Base-by-base conservation (phyloP, 2,113 vertebrate genomes). In the Epinephelus lanceolatus region DNA sequence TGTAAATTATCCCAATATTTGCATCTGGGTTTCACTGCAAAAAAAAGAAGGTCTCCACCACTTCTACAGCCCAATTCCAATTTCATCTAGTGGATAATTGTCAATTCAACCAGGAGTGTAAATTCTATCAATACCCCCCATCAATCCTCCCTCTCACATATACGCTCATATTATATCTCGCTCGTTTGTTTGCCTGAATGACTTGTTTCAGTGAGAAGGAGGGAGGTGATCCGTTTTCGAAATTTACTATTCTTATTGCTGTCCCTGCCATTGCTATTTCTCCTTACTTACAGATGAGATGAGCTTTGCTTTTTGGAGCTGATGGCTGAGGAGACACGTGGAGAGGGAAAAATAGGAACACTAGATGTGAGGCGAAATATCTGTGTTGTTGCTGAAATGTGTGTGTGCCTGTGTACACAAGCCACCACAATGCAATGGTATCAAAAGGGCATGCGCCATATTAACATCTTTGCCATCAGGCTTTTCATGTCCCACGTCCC, bases 1-100 rank as follows among this genome's bases (percentile, higher is more conserved):
- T 86, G 85, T 90, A 91, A 92, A 94, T 93, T 83, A 91, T 92
- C 61, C 77, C 65, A 91, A 91, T 91, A 92, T 91, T 93, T 93
- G 87, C 90, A 92, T 89, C 55, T 78, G 59, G 78, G 83, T 85
- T 89, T 90, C 71, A 78, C 74, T 77, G 85, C 79, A 23, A 71
- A 69, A 84, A 30, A 30, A 30, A 30, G 85, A 89, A 78, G 75
- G 76, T 80, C 85, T 63, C 68, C 60, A 67, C 19, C 77, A 88
- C 69, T 86, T 85, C 84, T 84, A 84, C 80, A 87, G 84, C 86
- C 85, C 91, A 84, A 93, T 92, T 91, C 75, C 86, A 91, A 66
- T 92, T 94, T 92, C 88, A 88, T 88, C 83, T 83, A 49, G 80
- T 63, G 71, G 72, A 91, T 94, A 79, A 94, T 89, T 91, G 86